Evolutionary conservation across 2,113 vertebrate species (phyloP), one percentile per base, ranked within the genome.

Genomic region (Corythoichthys haematopterus): DNA sequence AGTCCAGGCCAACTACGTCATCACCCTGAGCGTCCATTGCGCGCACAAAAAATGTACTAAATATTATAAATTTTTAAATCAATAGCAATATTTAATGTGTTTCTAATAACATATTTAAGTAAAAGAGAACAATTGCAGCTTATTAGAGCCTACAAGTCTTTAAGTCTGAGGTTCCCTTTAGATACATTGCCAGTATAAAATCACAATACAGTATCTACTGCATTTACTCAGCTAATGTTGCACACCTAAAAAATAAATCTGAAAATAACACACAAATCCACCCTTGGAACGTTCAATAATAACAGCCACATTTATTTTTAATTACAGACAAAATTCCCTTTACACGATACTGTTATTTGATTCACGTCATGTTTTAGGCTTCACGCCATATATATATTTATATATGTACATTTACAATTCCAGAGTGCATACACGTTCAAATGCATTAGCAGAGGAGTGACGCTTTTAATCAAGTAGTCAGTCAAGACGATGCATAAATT

Each of bases 261-360:
- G 80, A 77, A 93, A 91, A 91, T 91, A 89, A 92, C 85, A 91
- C 87, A 94, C 88, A 71, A 83, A 80, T 92, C 85, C 88, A 89
- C 88, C 89, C 86, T 85, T 86, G 92, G 85, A 88, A 90, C 92
- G 88, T 92, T 92, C 91, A 93, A 92, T 90, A 93, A 93, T 89
- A 89, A 84, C 11, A 57, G 33, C 87, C 91, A 95, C 91, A 91
- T 93, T 95, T 92, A 94, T 93, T 92, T 46, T 92, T 88, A 92
- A 92, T 92, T 87, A 92, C 93, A 94, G 92, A 92, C 91, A 92
- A 90, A 46, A 85, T 89, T 94, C 92, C 89, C 90, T 94, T 92
- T 83, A 88, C 90, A 90, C 80, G 86, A 83, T 78, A 46, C 8
- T 38, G 13, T 60, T 75, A 65, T 72, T 69, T 62, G 59, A 80